Base-by-base conservation (phyloP, 1,140 invertebrate species). In the Brachionus calyciflorus region DNA sequence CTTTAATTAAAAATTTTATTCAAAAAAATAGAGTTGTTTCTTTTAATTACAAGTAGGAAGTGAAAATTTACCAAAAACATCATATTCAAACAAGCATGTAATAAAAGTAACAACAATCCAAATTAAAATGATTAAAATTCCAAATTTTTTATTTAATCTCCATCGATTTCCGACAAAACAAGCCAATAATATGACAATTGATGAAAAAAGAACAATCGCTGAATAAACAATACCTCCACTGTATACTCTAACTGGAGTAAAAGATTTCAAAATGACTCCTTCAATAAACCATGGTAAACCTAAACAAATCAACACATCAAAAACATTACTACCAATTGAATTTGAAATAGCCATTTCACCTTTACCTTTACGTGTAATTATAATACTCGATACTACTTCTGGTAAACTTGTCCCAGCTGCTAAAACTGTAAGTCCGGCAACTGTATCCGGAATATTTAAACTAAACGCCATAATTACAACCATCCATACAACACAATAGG, bases 401-500 rank as follows among this genome's bases (percentile, higher is more conserved):
- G 86, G 86, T 30, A 87, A 85, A 78, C 83, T 85, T 9, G 86
- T 87, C 12, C 86, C 86, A 51, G 86, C 86, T 2, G 86, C 86
- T 28, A 87, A 78, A 30, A 87, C 81, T 37, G 86, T 87, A 41
- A 87, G 78, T 2, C 86, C 86, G 81, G 87, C 87, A 30, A 86
- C 85, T 78, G 83, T 82, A 51, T 82, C 82, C 19, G 81, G 81
- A 30, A 87, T 84, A 1, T 82, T 81, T 17, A 86, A 81, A 6
- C 24, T 65, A 44, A 65, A 65, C 1, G 37, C 26, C 0, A 65
- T 65, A 24, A 65, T 65, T 1, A 65, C 94, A 65, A 95, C 94
- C 87, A 93, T 90, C 92, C 92, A 96, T 9, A 93, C 92, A 37
- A 93, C 90, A 0, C 94, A 81, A 82, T 95, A 96, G 1, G 92